Percentiles rank a stretch among this genome's conserved stretches.
Conservation (phyloP, 2,113 vertebrate species). For the Pungitius pungitius region DNA sequence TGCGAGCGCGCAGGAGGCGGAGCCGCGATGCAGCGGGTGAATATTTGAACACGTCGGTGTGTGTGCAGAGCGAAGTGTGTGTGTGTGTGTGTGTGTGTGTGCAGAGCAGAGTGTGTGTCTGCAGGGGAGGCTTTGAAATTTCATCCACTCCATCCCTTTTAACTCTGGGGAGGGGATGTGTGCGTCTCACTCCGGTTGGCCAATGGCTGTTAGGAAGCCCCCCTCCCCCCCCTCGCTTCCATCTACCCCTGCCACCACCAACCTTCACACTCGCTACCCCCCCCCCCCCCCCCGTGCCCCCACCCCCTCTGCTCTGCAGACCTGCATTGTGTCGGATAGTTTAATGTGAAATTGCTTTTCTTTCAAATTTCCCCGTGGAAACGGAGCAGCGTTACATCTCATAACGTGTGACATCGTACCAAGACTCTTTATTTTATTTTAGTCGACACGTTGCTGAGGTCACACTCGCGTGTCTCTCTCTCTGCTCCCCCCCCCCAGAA, state of each 20-base stretch:
- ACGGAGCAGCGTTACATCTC: conserved; percentile 64
- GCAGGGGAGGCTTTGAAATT: conserved; percentile 81
- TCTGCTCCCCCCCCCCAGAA: conserved; percentile 57
- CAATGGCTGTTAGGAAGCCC: conserved; percentile 68
- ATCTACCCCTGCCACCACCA: neutral
- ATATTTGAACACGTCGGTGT: conserved; percentile 77
- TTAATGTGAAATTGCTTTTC: conserved; percentile 81
- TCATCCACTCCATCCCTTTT: conserved; percentile 79
- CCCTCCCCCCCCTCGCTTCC: conserved; percentile 1
- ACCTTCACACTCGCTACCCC: conserved; percentile 29
- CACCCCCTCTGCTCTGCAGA: conserved; percentile 45
- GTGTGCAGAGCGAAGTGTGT: conserved; percentile 72
- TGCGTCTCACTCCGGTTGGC: conserved; percentile 70
- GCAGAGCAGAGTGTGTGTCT: conserved; percentile 68
- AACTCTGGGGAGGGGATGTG: conserved; percentile 71
- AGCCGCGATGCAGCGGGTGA: conserved; percentile 51
- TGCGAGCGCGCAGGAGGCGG: conserved; percentile 35
- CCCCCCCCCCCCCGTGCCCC: no score
- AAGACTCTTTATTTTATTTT: conserved; percentile 51
- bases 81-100: conserved; percentile 77
- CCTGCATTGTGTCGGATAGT: conserved; percentile 77
- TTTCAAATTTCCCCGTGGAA: conserved; percentile 76
- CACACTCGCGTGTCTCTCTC: conserved; percentile 43
- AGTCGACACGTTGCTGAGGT: conserved; percentile 40
- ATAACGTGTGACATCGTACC: conserved; percentile 67